A percentile compares a stretch with the other conserved stretches of the same genome.
Conservation (phyloP, 1,140 invertebrate species). For the Kradibia gibbosae region DNA sequence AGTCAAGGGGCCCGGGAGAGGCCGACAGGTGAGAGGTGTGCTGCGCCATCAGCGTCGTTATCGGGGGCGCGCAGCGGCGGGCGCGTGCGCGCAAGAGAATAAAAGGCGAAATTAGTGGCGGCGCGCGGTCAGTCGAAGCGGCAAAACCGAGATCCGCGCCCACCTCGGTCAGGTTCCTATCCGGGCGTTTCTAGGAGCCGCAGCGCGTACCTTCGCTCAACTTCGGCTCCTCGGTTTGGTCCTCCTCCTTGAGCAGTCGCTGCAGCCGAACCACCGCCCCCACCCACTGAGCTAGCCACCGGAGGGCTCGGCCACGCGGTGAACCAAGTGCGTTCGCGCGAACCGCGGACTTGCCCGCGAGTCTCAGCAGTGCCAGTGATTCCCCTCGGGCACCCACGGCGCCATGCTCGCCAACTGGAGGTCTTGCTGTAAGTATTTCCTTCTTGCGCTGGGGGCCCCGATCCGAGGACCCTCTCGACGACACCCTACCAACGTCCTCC, state of each 20-base stretch:
- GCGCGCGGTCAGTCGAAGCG: conserved; percentile 55
- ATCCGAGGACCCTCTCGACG: neutral
- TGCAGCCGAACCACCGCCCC: neutral
- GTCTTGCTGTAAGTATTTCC: conserved; percentile 60
- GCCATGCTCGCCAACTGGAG: conserved; percentile 58
- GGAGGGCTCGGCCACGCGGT: too few species aligned
- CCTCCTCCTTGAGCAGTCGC: neutral
- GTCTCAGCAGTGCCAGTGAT: too few species aligned
- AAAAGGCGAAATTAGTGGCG: conserved; percentile 57
- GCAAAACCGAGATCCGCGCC: neutral
- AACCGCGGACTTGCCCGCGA: too few species aligned
- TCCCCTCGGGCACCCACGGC: neutral
- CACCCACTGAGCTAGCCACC: neutral
- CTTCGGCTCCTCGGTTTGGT: neutral
- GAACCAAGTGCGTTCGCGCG: too few species aligned
- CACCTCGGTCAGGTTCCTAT: too few species aligned
- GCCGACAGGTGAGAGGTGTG: neutral
- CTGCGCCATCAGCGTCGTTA: neutral
- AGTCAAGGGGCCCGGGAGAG: neutral
- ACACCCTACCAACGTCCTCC: too few species aligned
- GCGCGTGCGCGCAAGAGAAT: conserved; percentile 44
- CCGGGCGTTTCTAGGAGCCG: too few species aligned
- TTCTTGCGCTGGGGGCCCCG: too few species aligned
- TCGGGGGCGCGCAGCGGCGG: neutral
- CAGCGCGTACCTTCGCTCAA: neutral